A percentile compares a stretch with the other conserved stretches of the same genome.
Conservation (phyloP, 2,797 vertebrate genomes). For the Myoxocephalus aenaeus region DNA sequence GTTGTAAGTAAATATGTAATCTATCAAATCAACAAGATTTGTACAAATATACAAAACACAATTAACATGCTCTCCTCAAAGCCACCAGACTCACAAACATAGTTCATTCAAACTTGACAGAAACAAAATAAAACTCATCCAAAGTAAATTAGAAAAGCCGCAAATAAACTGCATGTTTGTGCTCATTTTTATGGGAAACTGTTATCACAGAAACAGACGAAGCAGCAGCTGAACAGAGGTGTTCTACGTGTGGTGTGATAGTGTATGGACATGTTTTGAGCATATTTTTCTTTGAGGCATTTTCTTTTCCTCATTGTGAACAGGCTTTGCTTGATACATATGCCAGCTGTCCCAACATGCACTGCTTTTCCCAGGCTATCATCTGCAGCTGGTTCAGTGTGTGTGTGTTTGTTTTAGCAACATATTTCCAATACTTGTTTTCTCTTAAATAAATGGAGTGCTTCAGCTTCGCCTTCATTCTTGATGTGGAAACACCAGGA, state of each 20-base stretch:
- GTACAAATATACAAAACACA: background rate
- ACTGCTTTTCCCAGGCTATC: constrained; percentile 68
- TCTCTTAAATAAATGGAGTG: constrained; percentile 48
- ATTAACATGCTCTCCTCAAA: background rate
- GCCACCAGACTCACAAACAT: background rate
- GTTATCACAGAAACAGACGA: constrained; percentile 26
- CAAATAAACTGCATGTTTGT: background rate
- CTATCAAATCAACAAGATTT: background rate
- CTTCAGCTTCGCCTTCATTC: constrained; percentile 70
- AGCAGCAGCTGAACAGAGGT: constrained; percentile 45
- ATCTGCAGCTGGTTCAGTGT: constrained; percentile 64
- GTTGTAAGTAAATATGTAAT: background rate
- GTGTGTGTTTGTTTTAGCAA: constrained; percentile 46
- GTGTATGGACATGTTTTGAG: constrained; percentile 26
- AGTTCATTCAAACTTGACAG: background rate
- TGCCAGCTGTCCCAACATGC: constrained; percentile 71
- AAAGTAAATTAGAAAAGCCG: no score
- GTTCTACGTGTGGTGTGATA: background rate
- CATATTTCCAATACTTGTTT: constrained; percentile 43
- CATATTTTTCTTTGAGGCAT: constrained; percentile 54
- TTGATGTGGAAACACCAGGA: constrained; percentile 56
- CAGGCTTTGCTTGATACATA: constrained; percentile 57
- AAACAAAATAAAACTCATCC: background rate
- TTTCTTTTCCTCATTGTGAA: constrained; percentile 66
- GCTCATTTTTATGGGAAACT: no score